phyloP scores from a whole-genome alignment of 53 echinoderm and acorn worm species.

The Stichopus horrens region DNA sequence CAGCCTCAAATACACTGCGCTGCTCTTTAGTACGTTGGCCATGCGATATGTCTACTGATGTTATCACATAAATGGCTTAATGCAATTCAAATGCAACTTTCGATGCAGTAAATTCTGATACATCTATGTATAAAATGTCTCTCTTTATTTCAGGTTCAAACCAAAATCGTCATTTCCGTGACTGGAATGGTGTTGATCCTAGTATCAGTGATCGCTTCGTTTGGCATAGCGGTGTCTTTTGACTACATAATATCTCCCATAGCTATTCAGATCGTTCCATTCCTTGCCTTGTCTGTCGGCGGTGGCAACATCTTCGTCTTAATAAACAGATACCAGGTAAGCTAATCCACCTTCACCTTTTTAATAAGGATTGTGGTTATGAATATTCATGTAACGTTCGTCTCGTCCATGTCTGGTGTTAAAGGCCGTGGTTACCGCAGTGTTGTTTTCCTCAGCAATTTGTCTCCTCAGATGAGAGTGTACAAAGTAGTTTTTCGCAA shows the following conservation, averaged over 20 bases:
- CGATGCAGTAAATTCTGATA: too few relatives aligned
- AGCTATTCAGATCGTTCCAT: conserved; percentile 14
- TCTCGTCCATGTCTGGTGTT: background rate
- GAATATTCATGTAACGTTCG: too few relatives aligned
- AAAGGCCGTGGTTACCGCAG: background rate
- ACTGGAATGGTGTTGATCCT: conserved; percentile 2
- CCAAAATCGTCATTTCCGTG: conserved; percentile 15
- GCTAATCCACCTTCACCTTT: background rate
- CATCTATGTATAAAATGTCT: background rate
- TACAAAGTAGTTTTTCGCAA: too few relatives aligned
- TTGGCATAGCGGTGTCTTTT: background rate
- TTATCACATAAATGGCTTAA: too few relatives aligned
- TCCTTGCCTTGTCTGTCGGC: conserved; percentile 28
- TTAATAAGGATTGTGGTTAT: too few relatives aligned
- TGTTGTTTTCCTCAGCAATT: background rate
- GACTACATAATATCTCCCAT: background rate
- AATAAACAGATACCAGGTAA: conserved; percentile 11
- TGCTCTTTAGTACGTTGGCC: too few relatives aligned
- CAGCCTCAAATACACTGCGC: too few relatives aligned
- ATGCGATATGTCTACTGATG: too few relatives aligned
- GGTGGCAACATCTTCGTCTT: conserved; percentile 10
- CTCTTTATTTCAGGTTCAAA: background rate
- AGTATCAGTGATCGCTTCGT: background rate
- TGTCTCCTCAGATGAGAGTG: too few relatives aligned
- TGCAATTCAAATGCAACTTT: too few relatives aligned